phyloP scores from a whole-genome alignment of 2,888 invertebrate genomes.

The Boloria euphrosyne region DNA sequence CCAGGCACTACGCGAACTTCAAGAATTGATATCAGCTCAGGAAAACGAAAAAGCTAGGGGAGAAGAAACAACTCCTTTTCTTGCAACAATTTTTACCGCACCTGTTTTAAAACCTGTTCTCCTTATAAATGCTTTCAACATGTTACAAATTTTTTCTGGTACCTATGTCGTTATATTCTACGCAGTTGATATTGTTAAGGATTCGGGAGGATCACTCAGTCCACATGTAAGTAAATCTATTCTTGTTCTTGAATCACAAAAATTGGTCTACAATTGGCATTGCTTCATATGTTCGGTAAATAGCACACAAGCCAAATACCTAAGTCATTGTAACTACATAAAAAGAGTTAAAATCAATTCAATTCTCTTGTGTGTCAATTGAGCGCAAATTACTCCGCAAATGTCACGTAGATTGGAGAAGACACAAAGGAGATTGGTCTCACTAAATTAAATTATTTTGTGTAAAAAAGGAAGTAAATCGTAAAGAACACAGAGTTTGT shows the following conservation, averaged over 20 bases:
- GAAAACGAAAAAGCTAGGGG: conserved; percentile 80
- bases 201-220: conserved; percentile 75
- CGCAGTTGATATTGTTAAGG: conserved; percentile 87
- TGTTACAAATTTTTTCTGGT: conserved; percentile 88
- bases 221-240: conserved; percentile 59
- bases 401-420: too few species aligned
- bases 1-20: conserved; percentile 84
- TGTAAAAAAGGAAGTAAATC: too few species aligned
- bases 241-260: not conserved
- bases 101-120: conserved; percentile 87
- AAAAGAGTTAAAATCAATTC: too few species aligned
- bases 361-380: too few species aligned
- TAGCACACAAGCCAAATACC: too few species aligned
- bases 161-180: conserved; percentile 91
- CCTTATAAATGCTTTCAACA: conserved; percentile 87
- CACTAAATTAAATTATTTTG: too few species aligned
- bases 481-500: too few species aligned
- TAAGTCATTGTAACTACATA: too few species aligned
- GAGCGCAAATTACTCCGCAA: too few species aligned
- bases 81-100: conserved; percentile 79
- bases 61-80: conserved; percentile 75
- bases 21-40: conserved; percentile 83
- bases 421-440: too few species aligned
- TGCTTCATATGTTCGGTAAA: too few species aligned
- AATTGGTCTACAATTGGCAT: too few species aligned